Evolutionary conservation across 2,797 vertebrate genomes (phyloP), one percentile per base, ranked within the genome.

Genomic region (Babyrousa celebensis): DNA sequence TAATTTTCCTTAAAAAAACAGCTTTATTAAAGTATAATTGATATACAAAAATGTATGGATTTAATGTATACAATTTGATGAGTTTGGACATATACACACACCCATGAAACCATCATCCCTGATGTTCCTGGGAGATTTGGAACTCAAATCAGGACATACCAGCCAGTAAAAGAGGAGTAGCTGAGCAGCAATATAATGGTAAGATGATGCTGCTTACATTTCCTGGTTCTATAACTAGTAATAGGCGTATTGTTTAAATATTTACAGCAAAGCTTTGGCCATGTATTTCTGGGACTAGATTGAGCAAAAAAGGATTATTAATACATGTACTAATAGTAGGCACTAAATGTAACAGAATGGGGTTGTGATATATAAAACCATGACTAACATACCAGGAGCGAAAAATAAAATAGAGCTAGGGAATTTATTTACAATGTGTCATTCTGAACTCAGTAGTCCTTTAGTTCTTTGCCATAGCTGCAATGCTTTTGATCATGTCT

Each of bases 401-500:
- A 63, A 85, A 62, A 74, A 83, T 88, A 78, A 85, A 60, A 43
- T 14, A 4, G n/a, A 85, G 29, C 11, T 79, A n/a, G 56, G 5
- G 9, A 54, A 14, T 74, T 68, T 29, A 89, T 89, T 43, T 52
- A 54, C 58, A 89, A 43, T 18, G 87, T 65, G 12, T 43, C 43
- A 60, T 58, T 88, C 78, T 80, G 36, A 32, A 48, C 2, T 78
- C 29, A 72, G 3, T n/a, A n/a, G 2, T 91, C 56, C 12, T 89
- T 91, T 92, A 94, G 15, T 72, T 84, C 12, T 85, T 94, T 60
- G 71, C 78, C 71, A 92, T 32, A 14, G 58, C 71, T 15, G 63
- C 48, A 29, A 88, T 16, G 14, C 10, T 93, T 95, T 93, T 93
- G 58, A 91, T 54, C 27, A 70, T 79, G 54, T 93, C 86, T 58